Conservation (phyloP, 2,113 vertebrate genomes). For the Sylvia atricapilla region DNA sequence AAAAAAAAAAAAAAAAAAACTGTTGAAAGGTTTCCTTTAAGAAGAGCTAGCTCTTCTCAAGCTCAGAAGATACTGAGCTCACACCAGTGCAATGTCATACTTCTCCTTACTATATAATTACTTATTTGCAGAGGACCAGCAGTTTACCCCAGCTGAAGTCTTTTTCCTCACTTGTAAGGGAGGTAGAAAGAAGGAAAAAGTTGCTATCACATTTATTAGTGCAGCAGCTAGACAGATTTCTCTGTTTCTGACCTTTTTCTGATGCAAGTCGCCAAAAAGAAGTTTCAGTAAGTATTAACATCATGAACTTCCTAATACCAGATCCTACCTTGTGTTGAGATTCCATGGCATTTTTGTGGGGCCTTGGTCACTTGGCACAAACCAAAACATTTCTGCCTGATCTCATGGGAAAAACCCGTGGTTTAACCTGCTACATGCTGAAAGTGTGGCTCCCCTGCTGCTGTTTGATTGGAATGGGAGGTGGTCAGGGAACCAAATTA, state of each 20-base stretch:
- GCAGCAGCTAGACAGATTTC: not conserved
- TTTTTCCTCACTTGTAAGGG: not conserved
- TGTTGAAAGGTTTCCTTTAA: too few relatives aligned
- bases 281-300: not conserved
- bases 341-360: not conserved
- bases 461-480: not conserved
- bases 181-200: not conserved
- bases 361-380: not conserved
- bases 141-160: not conserved
- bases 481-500: not conserved
- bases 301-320: not conserved
- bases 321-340: not conserved
- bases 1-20: too few relatives aligned
- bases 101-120: not conserved
- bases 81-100: not conserved
- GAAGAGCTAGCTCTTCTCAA: too few relatives aligned
- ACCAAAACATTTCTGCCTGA: not conserved
- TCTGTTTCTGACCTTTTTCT: not conserved
- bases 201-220: not conserved
- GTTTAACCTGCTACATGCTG: not conserved
- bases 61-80: too few relatives aligned
- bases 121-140: not conserved
- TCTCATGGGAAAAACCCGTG: not conserved
- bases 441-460: not conserved
- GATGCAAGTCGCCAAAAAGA: not conserved